Conservation (phyloP, 2,888 invertebrate species). For the Lasioglossum zephyrum region DNA sequence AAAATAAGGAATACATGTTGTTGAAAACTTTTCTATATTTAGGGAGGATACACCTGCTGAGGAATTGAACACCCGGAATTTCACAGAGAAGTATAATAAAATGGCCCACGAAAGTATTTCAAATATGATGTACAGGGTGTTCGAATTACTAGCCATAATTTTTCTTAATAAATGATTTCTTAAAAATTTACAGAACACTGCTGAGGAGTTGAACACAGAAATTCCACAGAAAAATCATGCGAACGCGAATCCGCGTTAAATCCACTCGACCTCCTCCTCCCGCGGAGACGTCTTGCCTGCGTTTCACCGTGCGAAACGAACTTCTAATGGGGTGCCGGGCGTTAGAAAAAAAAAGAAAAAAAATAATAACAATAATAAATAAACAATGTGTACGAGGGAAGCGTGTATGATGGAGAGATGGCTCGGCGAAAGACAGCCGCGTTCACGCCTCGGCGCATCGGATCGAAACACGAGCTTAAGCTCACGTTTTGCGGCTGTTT, state of each 20-base stretch:
- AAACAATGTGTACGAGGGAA: neutral
- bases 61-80: neutral
- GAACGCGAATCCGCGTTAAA: neutral
- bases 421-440: neutral
- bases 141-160: too few relatives aligned
- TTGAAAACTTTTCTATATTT: too few relatives aligned
- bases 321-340: neutral
- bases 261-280: conserved; percentile 29
- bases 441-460: neutral
- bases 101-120: neutral
- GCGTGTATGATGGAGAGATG: neutral
- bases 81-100: neutral
- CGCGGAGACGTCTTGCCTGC: neutral
- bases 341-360: neutral
- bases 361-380: neutral
- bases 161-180: too few relatives aligned
- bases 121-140: too few relatives aligned
- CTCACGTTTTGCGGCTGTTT: conserved; percentile 13
- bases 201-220: neutral
- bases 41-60: too few relatives aligned
- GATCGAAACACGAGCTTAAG: conserved; percentile 17
- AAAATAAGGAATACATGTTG: too few relatives aligned
- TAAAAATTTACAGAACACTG: too few relatives aligned
- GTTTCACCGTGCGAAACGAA: conserved; percentile 20
- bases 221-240: neutral